Base-by-base conservation (phyloP, 1,140 invertebrate species). In the Pissodes strobi region DNA sequence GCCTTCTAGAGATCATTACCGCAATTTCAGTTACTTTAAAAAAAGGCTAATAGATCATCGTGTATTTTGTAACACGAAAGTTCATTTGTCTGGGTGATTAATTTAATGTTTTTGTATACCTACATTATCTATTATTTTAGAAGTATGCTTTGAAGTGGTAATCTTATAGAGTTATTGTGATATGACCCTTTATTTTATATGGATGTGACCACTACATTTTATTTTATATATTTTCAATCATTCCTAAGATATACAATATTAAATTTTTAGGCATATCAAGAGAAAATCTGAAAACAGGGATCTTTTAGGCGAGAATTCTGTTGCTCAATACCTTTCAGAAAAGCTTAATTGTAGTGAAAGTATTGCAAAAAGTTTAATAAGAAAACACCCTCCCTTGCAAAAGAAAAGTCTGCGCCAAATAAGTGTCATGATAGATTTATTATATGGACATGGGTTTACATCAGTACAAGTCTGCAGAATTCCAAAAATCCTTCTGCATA, bases 401-500 rank as follows among this genome's bases (percentile, higher is more conserved):
- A 76, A 74, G 19, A 81, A 82, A 15, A 78, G 77, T 37, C 77
- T 82, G 10, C 76, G 75, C 5, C 83, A 82, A 73, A 74, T 83
- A 52, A 72, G 82, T 53, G 79, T 82, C 65, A 78, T 83, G 10
- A 71, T 85, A 4, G 81, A 84, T 69, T 83, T 82, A 45, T 64
- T 85, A 1, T 76, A 76, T 53, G 75, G 72, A 25, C 74, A 79
- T 46, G 78, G 81, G 10, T 84, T 81, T 63, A 71, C 75, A 1
- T 73, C 78, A 2, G 66, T 72, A 23, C 79, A 84, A 55, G 76
- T 85, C 39, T 76, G 75, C n/a, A 74, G 76, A 53, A 73, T 78
- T 6, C 81, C 82, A 15, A 78, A 83, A 27, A 79, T 84, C 51
- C 62, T 85, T 13, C 77, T 79, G 12, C 82, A 84, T 55, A 82